Percentiles rank a stretch among this genome's conserved stretches.
Conservation (phyloP, 2,888 invertebrate genomes). For the Autographa pulchrina region DNA sequence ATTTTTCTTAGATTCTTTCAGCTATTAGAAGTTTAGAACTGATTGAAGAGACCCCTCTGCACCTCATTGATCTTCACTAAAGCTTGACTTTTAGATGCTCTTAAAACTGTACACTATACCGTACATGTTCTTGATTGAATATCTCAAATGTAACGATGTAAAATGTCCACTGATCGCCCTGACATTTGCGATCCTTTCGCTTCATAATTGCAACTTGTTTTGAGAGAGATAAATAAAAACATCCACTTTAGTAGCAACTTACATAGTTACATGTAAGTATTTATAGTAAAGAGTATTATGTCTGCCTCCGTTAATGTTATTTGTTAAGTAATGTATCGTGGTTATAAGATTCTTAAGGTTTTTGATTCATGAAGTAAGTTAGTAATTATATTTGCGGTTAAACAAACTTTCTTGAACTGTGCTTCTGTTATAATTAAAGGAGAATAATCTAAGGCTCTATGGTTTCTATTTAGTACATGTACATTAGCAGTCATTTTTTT, state of each 20-base stretch:
- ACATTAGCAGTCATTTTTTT: too few relatives aligned
- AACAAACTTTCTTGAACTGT: too few relatives aligned
- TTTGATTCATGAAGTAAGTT: too few relatives aligned
- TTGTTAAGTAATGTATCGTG: not conserved
- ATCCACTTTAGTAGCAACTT: not conserved
- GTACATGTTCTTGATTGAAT: constrained; percentile 13
- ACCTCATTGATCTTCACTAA: constrained; percentile 4
- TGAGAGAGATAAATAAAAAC: constrained; percentile 13
- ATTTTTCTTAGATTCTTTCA: too few relatives aligned
- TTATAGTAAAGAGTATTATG: not conserved
- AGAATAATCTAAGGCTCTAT: too few relatives aligned
- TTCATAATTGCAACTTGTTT: constrained; percentile 7
- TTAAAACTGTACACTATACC: constrained; percentile 5
- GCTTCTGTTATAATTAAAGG: too few relatives aligned
- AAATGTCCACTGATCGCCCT: constrained; percentile 49
- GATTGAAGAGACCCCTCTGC: not conserved
- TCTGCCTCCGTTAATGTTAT: not conserved
- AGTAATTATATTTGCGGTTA: too few relatives aligned
- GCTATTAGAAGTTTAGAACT: not conserved
- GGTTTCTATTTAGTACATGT: too few relatives aligned
- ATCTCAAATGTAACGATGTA: constrained; percentile 22
- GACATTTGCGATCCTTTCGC: constrained; percentile 51
- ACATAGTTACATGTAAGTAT: too few relatives aligned
- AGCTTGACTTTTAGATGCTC: constrained; percentile 20
- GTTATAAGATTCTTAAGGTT: not conserved